These are phyloP conservation scores for Dromius quadrimaculatus DNA, from an alignment of 2,888 invertebrate genomes.

Conservation along the genomic window DNA sequence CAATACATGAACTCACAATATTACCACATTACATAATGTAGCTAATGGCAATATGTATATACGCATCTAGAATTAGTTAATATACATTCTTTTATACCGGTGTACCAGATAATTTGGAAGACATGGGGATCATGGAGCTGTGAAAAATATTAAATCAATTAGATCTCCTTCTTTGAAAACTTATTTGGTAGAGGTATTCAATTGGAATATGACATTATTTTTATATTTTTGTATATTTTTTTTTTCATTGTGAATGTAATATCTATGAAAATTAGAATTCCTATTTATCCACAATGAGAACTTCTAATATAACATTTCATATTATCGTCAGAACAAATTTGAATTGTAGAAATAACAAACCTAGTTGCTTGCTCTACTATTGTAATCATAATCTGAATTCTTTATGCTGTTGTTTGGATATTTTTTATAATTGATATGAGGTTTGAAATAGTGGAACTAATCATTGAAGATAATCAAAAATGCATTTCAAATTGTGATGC, in stretches of 20 bases:
- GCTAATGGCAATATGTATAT: slow-evolving; percentile 6
- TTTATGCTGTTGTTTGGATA: not conserved
- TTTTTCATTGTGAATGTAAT: not conserved
- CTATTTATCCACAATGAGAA: not conserved
- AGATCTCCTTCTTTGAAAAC: too few relatives aligned
- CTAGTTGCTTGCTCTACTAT: not conserved
- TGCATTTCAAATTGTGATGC: not conserved
- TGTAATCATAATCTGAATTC: not conserved
- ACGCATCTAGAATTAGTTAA: not conserved
- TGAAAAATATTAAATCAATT: too few relatives aligned
- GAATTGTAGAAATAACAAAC: not conserved
- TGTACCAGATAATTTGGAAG: not conserved
- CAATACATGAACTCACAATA: not conserved
- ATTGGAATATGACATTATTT: not conserved
- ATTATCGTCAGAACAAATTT: not conserved
- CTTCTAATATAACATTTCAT: not conserved
- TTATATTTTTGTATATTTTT: not conserved
- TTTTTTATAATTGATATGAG: not conserved
- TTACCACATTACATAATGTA: not conserved
- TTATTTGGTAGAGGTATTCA: not conserved
- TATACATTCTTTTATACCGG: not conserved
- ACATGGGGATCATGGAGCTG: too few relatives aligned
- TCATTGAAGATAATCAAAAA: not conserved
- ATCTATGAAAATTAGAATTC: not conserved
- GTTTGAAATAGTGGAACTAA: not conserved